phyloP scores from a whole-genome alignment of 92 coral and sea anemone species.

The Actinernus sp. region DNA sequence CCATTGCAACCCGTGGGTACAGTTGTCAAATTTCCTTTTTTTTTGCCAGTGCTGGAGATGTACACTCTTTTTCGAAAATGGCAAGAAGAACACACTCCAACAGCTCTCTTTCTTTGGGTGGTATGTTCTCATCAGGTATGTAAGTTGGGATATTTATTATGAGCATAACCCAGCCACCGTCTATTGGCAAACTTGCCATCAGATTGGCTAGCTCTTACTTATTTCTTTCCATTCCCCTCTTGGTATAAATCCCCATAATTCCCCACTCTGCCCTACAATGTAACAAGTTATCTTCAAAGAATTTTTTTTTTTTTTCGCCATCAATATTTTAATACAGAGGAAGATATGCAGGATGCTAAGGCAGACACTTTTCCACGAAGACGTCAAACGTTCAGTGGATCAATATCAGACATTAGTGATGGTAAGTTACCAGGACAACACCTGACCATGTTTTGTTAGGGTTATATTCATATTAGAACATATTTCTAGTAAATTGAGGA shows the following conservation, averaged over 20 bases:
- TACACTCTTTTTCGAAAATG: slow-evolving; percentile 60
- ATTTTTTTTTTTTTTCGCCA: neutral
- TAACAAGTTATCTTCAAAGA: neutral
- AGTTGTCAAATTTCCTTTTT: neutral
- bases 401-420: slow-evolving; percentile 84
- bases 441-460: too few species aligned
- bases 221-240: too few species aligned
- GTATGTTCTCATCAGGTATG: slow-evolving; percentile 91
- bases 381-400: slow-evolving; percentile 90
- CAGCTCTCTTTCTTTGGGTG: slow-evolving; percentile 74
- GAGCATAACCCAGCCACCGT: too few species aligned
- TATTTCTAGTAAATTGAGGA: too few species aligned
- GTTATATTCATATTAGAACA: too few species aligned
- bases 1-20: neutral
- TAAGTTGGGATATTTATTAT: too few species aligned
- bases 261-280: neutral
- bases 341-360: slow-evolving; percentile 83
- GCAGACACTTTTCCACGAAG: slow-evolving; percentile 97
- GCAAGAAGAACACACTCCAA: slow-evolving; percentile 82
- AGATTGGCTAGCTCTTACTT: too few species aligned
- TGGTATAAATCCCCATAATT: neutral
- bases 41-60: slow-evolving; percentile 76
- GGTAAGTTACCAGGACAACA: slow-evolving; percentile 45
- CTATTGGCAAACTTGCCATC: too few species aligned
- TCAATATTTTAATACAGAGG: slow-evolving; percentile 69